Evolutionary conservation across 1,140 invertebrate genomes (phyloP).

Genomic region (Melipona quadrifasciata): DNA sequence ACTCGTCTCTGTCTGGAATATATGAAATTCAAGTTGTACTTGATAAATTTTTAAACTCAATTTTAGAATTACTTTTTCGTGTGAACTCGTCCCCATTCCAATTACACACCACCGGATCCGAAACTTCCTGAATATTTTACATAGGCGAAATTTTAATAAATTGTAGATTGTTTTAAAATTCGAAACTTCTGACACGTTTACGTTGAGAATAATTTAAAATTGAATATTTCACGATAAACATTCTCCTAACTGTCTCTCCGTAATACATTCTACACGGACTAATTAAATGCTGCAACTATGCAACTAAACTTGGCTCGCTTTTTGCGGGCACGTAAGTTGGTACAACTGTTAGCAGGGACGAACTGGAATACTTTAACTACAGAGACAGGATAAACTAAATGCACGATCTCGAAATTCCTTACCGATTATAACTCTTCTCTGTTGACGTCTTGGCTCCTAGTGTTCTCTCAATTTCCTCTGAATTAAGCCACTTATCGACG

Average conservation of each 20-base stretch:
- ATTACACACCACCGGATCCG: too few relatives aligned
- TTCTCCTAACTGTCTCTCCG: neutral
- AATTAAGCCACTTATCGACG: slow-evolving; percentile 60
- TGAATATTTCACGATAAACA: neutral
- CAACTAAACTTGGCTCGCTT: slow-evolving; percentile 14
- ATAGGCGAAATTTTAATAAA: too few relatives aligned
- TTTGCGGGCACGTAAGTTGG: slow-evolving; percentile 22
- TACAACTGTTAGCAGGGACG: neutral
- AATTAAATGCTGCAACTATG: slow-evolving; percentile 36
- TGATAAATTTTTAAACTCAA: too few relatives aligned
- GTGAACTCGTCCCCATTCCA: too few relatives aligned
- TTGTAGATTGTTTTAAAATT: neutral
- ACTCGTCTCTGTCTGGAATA: too few relatives aligned
- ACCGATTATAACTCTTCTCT: slow-evolving; percentile 41
- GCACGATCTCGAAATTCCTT: slow-evolving; percentile 44
- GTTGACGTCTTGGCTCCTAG: slow-evolving; percentile 13
- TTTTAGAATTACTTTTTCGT: too few relatives aligned
- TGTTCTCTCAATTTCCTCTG: slow-evolving; percentile 54
- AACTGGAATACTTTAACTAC: slow-evolving; percentile 13
- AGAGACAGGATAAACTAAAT: slow-evolving; percentile 6
- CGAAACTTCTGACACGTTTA: neutral
- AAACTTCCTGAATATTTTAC: too few relatives aligned
- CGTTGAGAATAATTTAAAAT: neutral
- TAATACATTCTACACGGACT: neutral
- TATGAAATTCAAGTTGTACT: too few relatives aligned